These are phyloP conservation scores for Drosophila setifemur DNA, from an alignment of 1,140 invertebrate genomes.

Conservation along the genomic window DNA sequence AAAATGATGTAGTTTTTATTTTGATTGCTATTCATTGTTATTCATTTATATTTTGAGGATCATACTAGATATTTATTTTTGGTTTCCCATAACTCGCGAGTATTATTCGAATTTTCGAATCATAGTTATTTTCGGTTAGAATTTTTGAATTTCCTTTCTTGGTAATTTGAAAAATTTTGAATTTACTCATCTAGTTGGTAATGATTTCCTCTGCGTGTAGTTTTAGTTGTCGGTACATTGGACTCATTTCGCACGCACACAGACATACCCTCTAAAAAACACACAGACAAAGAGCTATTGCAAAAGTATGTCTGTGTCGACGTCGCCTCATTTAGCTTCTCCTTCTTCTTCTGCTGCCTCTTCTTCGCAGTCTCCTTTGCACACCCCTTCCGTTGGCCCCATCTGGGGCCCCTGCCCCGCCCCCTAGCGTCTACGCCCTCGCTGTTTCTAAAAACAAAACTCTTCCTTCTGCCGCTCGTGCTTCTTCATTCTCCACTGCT, in stretches of 20 bases:
- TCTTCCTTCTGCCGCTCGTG: constrained; percentile 65
- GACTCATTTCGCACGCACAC: constrained; percentile 64
- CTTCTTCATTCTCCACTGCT: constrained; percentile 31
- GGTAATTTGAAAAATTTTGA: background rate
- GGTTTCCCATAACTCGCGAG: no score
- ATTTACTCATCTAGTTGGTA: background rate
- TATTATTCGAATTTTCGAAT: no score
- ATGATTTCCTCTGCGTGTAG: constrained; percentile 5
- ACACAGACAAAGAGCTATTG: constrained; percentile 40
- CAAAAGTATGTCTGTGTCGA: constrained; percentile 53
- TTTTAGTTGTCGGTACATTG: constrained; percentile 67
- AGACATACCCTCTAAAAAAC: constrained; percentile 3
- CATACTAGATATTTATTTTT: no score
- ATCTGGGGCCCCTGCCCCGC: background rate
- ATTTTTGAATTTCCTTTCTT: background rate
- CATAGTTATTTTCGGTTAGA: no score
- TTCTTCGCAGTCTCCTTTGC: constrained; percentile 1
- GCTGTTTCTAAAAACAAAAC: constrained; percentile 62
- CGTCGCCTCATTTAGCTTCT: constrained; percentile 77
- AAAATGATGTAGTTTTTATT: no score
- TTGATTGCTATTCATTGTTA: no score
- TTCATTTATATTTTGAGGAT: no score
- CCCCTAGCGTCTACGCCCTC: constrained; percentile 32
- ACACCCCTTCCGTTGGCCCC: background rate
- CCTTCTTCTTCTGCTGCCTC: constrained; percentile 30